Conservation (phyloP, 1,140 invertebrate species). For the Papilio polyxenes region DNA sequence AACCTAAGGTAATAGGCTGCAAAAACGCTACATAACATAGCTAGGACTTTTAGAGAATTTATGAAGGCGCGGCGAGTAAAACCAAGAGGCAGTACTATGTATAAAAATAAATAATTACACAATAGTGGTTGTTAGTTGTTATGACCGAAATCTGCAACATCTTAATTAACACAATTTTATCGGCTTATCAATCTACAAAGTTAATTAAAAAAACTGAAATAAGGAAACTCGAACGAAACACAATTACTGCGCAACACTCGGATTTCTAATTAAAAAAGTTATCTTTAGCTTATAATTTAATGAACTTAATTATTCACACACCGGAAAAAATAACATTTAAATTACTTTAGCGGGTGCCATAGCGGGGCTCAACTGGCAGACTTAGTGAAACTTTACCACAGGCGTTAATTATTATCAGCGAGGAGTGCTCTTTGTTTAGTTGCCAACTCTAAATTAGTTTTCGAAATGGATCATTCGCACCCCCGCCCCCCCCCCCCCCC, state of each 20-base stretch:
- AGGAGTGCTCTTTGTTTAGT: slow-evolving; percentile 80
- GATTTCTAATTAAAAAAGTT: slow-evolving; percentile 36
- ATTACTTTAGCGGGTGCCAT: slow-evolving; percentile 69
- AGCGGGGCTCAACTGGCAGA: slow-evolving; percentile 72
- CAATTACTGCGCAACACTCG: slow-evolving; percentile 25
- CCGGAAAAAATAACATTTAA: slow-evolving; percentile 69
- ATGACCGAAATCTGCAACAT: neutral
- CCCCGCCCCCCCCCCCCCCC: slow-evolving; percentile 51
- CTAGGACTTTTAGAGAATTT: neutral
- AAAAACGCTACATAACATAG: neutral
- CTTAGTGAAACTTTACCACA: slow-evolving; percentile 79
- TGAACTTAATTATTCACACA: slow-evolving; percentile 51
- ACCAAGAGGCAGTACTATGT: neutral
- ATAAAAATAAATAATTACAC: slow-evolving; percentile 3
- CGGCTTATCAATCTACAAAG: slow-evolving; percentile 20
- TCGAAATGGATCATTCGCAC: slow-evolving; percentile 80
- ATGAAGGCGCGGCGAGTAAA: neutral
- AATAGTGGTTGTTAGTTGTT: slow-evolving; percentile 27
- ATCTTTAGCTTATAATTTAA: slow-evolving; percentile 40
- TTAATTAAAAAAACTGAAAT: slow-evolving; percentile 29
- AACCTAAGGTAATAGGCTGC: too few relatives aligned
- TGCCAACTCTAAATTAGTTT: slow-evolving; percentile 81
- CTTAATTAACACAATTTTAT: slow-evolving; percentile 35
- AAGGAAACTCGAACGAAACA: slow-evolving; percentile 28
- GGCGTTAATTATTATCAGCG: slow-evolving; percentile 81